These are phyloP conservation scores for Chitala chitala DNA, from an alignment of 2,113 vertebrate genomes.

Conservation along the genomic window DNA sequence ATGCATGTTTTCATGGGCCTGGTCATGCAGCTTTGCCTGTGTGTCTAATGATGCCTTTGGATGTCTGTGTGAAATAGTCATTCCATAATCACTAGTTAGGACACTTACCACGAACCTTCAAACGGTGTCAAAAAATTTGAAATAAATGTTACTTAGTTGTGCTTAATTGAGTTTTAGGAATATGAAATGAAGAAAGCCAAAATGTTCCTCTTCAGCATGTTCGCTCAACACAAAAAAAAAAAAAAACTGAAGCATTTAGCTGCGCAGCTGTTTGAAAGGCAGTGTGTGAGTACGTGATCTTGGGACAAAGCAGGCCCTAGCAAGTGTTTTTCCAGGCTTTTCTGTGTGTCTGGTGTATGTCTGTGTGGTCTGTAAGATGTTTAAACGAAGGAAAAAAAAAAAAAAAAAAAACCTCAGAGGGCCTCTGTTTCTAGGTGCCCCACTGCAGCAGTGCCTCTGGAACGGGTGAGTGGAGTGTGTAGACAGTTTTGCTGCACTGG, in stretches of 20 bases:
- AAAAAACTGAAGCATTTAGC: not conserved
- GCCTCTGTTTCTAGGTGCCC: not conserved
- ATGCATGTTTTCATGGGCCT: too few relatives aligned
- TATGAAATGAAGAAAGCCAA: too few relatives aligned
- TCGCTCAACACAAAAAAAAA: not conserved
- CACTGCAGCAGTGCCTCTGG: conserved; percentile 13
- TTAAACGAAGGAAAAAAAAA: not conserved
- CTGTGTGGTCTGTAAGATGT: not conserved
- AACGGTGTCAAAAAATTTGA: too few relatives aligned
- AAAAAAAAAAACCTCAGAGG: too few relatives aligned
- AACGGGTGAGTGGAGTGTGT: not conserved
- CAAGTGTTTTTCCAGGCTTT: not conserved
- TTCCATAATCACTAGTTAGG: not conserved
- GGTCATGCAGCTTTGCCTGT: too few relatives aligned
- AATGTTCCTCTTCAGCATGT: too few relatives aligned
- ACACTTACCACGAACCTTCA: too few relatives aligned
- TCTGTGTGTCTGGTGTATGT: not conserved
- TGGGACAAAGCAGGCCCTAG: not conserved
- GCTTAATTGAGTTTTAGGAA: too few relatives aligned
- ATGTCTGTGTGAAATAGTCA: not conserved
- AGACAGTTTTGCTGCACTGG: not conserved
- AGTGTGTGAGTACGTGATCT: not conserved
- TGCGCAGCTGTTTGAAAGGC: not conserved
- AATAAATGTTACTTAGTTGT: too few relatives aligned
- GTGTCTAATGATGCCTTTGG: too few relatives aligned